phyloP scores from a whole-genome alignment of 2,888 invertebrate genomes.

The Boloria euphrosyne region DNA sequence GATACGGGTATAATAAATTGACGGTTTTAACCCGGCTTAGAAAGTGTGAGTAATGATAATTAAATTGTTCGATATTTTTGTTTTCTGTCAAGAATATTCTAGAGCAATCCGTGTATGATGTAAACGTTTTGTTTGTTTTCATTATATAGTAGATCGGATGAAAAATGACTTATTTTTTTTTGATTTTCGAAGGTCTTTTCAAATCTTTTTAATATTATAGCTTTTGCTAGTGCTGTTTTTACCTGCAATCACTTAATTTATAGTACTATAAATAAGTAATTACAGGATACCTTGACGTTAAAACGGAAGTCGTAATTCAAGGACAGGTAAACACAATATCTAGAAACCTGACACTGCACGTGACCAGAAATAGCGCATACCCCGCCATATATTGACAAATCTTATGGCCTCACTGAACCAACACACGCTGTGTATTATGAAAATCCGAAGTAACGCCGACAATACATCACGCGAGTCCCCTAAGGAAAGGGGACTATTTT shows the following conservation, averaged over 20 bases:
- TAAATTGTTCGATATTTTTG: slow-evolving; percentile 75
- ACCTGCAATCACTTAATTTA: neutral
- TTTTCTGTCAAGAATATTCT: slow-evolving; percentile 32
- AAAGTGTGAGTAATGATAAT: slow-evolving; percentile 77
- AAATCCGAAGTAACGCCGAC: slow-evolving; percentile 78
- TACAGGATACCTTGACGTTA: slow-evolving; percentile 17
- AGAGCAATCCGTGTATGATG: neutral
- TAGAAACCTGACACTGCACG: slow-evolving; percentile 69
- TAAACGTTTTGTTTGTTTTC: too few species aligned
- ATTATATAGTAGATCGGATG: too few species aligned
- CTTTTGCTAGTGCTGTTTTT: too few species aligned
- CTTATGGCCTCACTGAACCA: slow-evolving; percentile 77
- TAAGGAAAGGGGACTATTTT: slow-evolving; percentile 78
- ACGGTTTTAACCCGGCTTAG: slow-evolving; percentile 76
- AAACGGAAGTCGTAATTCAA: slow-evolving; percentile 60
- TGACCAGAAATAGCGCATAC: slow-evolving; percentile 76
- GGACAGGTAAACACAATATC: slow-evolving; percentile 67
- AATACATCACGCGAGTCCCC: slow-evolving; percentile 78
- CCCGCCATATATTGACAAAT: slow-evolving; percentile 77
- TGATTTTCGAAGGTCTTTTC: too few species aligned
- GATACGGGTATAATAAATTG: slow-evolving; percentile 82
- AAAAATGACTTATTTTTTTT: too few species aligned
- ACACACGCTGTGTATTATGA: slow-evolving; percentile 80
- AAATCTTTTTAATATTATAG: too few species aligned
- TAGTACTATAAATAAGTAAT: neutral